Evolutionary conservation across 2,888 invertebrate genomes (phyloP), one percentile per base, ranked within the genome.

Genomic region (Coecobrya sp.): DNA sequence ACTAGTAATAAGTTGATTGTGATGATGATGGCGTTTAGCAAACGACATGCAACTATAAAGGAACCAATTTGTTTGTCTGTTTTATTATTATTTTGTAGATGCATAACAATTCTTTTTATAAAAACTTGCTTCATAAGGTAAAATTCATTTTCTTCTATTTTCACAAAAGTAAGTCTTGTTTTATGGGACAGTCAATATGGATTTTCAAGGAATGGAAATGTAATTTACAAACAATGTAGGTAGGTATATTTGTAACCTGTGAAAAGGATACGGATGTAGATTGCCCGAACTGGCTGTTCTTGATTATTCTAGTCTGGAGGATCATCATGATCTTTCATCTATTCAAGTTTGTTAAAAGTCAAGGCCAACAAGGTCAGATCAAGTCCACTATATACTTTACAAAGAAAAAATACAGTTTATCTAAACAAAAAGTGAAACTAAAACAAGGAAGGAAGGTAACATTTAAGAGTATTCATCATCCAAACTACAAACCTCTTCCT

Each of bases 331-430:
- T 2, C 76, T 11, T 73, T 42, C 42, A 16, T 10, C 1, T 86
- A 25, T 68, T 70, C 70, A 45, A 30, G 42, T 85, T 65, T 42
- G 45, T 65, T 65, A 49, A 30, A 68, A 68, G 86, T 87, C 87
- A 87, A 87, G 87, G 87, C 52, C 76, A 87, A 76, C 87, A 87
- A 84, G 87, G 76, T 45, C 87, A 76, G 25, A 25, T n/a, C 55
- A 62, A 36, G 55, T 59, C 3, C 2, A 36, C 68, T 25, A 25
- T 7, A 19, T 3, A n/a, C 36, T 25, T 22, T 25, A 3, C 27
- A 65, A 65, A 16, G 25, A 27, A 19, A 7, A 62, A 25, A 25
- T 62, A 59, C 22, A 59, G 10, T 5, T 62, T 0, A 11, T 62
- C 25, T 25, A 0, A 11, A 25, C 62, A 62, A 68, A 30, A 68